Base-by-base conservation (phyloP, 2,113 vertebrate genomes). In the Pedetes capensis region DNA sequence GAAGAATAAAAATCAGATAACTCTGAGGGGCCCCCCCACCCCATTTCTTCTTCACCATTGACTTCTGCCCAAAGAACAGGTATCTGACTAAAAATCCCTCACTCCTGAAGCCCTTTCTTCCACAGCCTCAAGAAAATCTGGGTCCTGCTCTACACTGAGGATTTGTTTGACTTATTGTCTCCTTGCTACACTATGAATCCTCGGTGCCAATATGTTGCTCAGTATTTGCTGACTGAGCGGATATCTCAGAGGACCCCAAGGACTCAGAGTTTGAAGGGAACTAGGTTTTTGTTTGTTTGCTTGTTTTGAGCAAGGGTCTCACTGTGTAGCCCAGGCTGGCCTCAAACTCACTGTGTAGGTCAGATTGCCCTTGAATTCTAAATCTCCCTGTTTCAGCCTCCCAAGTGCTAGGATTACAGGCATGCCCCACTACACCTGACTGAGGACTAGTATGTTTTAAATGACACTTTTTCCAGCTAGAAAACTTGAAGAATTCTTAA, bases 171-270 rank as follows among this genome's bases (percentile, higher is more conserved):
- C 0, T 0, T 81, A 63, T 89, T 78, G 44, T 87, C 69, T 76
- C 64, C 69, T 78, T 42, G 88, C 66, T 91, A 39, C 44, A 80
- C 76, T 18, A 16, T n/a, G 61, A 75, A 47, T 87, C 59, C 57
- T 34, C 0, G 0, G 39, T 27, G 68, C 53, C 79, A 71, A n/a
- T 53, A 85, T 84, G 76, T 57, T 59, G 66, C 53, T 93, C 85
- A 86, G 25, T 66, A 64, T 92, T 91, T 93, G 64, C 79, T 71
- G 69, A 95, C 57, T 80, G 76, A 92, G 69, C 49, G 80, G 78
- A 76, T 53, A 39, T 78, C 75, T 92, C 68, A 66, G 55, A 91
- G 87, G 37, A 83, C 69, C 55, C 39, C 69, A 66, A 79, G 63
- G 84, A 95, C 55, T 72, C 61, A 68, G 87, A 79, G 12, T 16